Conservation (phyloP, 2,797 vertebrate genomes). For the Myotis pilosus region DNA sequence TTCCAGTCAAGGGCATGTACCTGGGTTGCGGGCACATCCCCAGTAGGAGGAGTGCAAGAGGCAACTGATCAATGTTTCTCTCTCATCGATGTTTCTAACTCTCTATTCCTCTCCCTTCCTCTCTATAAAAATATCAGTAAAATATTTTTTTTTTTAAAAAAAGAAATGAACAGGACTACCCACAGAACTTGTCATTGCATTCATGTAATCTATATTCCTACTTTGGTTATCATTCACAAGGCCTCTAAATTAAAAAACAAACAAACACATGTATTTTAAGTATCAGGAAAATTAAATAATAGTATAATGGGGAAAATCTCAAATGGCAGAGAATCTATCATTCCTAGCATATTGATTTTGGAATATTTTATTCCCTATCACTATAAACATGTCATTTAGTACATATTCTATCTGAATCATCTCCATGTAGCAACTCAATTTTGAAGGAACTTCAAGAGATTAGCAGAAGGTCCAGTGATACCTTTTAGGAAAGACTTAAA, state of each 20-base stretch:
- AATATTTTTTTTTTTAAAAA: too few relatives aligned
- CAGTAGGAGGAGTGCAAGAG: too few relatives aligned
- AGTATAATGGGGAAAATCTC: constrained; percentile 67
- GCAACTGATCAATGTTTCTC: too few relatives aligned
- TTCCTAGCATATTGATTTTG: constrained; percentile 50
- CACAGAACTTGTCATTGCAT: neutral
- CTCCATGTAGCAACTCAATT: neutral
- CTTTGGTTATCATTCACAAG: neutral
- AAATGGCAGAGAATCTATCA: constrained; percentile 75
- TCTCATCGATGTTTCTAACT: too few relatives aligned
- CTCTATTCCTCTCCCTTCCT: too few relatives aligned
- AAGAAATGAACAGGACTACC: neutral
- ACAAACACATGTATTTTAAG: neutral
- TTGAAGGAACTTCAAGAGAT: constrained; percentile 18
- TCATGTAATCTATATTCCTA: neutral
- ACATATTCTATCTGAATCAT: neutral
- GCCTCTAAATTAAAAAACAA: constrained; percentile 32
- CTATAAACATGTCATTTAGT: constrained; percentile 64
- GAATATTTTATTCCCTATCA: constrained; percentile 65
- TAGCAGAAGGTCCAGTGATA: neutral
- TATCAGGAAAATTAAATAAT: constrained; percentile 54
- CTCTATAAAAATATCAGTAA: too few relatives aligned
- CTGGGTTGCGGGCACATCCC: too few relatives aligned
- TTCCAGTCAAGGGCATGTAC: too few relatives aligned
- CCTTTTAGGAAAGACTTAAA: neutral